Evolutionary conservation across 2,888 invertebrate species (phyloP), one percentile per base, ranked within the genome.

Genomic region (Drosophila histrio): DNA sequence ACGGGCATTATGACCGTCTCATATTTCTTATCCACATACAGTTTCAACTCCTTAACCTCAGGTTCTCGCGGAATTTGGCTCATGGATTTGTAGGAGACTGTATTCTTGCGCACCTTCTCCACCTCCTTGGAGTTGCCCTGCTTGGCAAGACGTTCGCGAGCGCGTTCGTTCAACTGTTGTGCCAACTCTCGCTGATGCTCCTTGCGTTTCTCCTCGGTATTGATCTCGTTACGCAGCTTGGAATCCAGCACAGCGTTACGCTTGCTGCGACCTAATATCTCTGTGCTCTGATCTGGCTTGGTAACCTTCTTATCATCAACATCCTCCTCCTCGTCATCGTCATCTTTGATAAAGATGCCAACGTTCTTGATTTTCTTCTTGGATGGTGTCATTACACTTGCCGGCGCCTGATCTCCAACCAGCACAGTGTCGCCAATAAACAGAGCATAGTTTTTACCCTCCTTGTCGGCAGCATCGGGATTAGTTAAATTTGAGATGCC

Each of bases 1-100:
- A 99, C 95, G 2, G 99, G 99, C 89, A 99, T 92, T 75, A 99
- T 98, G n/a, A 99, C 96, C 1, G 99, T 98, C 92, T 99, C 99
- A 91, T 98, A 98, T 92, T 98, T 98, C 95, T 94, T 91, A 96
- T 97, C 97, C 78, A 99, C 99, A 93, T 95, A 99, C 70, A 99
- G 93, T 92, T 98, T 98, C 2, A 99, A 93, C 77, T 98, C 97
- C 81, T 96, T 96, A 0, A 99, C 96, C 92, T 99, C 99, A 1
- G 96, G 93, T 88, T 98, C 99, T 50, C 96, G 94, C 0, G 99
- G 99, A 95, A 99, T 96, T 91, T 98, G 97, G 84, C 95, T 96
- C 56, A 96, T 93, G 82, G 95, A 96, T 91, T 98, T 99, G 91
- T 99, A 99, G 0, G 99, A 98, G 9, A 98, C 95, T 3, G 97